Evolutionary conservation across 2,888 invertebrate species (phyloP).

Genomic region (Himalopsyche kuldschensis): DNA sequence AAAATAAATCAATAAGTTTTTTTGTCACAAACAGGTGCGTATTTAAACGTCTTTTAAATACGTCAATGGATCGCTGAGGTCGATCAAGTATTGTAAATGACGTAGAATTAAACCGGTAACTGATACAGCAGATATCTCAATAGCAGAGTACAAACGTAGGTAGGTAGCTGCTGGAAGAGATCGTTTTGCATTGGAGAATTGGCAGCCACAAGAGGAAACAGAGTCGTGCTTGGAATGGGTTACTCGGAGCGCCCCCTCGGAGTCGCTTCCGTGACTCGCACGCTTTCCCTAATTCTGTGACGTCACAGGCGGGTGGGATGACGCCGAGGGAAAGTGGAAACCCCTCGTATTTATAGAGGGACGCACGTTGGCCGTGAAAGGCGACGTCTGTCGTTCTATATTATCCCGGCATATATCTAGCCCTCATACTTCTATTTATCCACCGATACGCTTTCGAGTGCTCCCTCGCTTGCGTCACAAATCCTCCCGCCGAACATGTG

Average conservation of each 20-base stretch:
- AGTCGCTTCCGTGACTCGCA: conserved; percentile 4
- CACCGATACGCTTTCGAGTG: not conserved
- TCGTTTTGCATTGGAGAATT: not conserved
- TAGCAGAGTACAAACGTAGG: not conserved
- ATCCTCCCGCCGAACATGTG: not conserved
- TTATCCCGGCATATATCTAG: not conserved
- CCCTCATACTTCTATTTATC: conserved; percentile 11
- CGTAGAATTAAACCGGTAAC: not conserved
- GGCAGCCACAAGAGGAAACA: not conserved
- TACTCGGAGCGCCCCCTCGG: not conserved
- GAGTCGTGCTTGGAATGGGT: not conserved
- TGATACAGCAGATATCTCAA: not conserved
- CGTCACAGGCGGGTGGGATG: conserved; percentile 26
- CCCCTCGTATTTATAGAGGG: conserved; percentile 12
- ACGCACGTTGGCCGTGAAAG: conserved; percentile 1
- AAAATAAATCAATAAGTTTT: too few species aligned
- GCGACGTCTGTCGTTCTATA: conserved; percentile 1
- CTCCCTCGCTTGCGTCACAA: not conserved
- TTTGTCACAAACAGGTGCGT: too few species aligned
- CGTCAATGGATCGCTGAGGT: too few species aligned
- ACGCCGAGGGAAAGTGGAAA: conserved; percentile 28
- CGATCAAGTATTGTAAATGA: not conserved
- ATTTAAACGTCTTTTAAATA: too few species aligned
- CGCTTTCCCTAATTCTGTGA: conserved; percentile 31
- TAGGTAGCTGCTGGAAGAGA: not conserved